These are phyloP conservation scores for Monodelphis domestica DNA, from an alignment of 2,797 vertebrate species.

Conservation along the genomic window DNA sequence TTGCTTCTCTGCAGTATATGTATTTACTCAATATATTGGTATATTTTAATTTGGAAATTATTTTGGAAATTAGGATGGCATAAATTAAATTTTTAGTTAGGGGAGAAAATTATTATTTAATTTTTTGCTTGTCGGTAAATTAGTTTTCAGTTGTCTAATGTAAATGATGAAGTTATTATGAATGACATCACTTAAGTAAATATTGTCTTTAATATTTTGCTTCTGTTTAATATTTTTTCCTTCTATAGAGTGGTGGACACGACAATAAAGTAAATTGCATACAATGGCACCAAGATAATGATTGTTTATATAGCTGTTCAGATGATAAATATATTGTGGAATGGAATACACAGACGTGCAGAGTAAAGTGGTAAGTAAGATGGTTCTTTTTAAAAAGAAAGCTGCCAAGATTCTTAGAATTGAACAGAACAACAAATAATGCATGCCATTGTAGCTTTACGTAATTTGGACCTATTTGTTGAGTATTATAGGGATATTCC, in stretches of 20 bases:
- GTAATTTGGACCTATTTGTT: background rate
- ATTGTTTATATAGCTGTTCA: constrained; percentile 96
- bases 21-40: background rate
- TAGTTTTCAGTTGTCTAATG: background rate
- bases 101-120: constrained; percentile 41
- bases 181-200: background rate
- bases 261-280: constrained; percentile 93
- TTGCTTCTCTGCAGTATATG: too few species aligned
- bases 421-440: background rate
- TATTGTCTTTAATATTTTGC: background rate
- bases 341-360: constrained; percentile 96
- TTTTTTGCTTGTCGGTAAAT: background rate
- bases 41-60: background rate
- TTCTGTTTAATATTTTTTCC: constrained; percentile 17
- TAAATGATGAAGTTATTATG: background rate
- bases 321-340: constrained; percentile 96
- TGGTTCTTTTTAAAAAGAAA: fast-evolving
- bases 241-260: constrained; percentile 92
- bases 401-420: background rate
- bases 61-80: background rate
- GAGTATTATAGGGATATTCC: background rate
- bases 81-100: constrained; percentile 27
- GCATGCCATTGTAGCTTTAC: background rate
- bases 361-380: constrained; percentile 92
- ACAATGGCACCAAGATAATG: constrained; percentile 94